phyloP scores from a whole-genome alignment of 2,113 vertebrate species.

The Oriolus oriolus region DNA sequence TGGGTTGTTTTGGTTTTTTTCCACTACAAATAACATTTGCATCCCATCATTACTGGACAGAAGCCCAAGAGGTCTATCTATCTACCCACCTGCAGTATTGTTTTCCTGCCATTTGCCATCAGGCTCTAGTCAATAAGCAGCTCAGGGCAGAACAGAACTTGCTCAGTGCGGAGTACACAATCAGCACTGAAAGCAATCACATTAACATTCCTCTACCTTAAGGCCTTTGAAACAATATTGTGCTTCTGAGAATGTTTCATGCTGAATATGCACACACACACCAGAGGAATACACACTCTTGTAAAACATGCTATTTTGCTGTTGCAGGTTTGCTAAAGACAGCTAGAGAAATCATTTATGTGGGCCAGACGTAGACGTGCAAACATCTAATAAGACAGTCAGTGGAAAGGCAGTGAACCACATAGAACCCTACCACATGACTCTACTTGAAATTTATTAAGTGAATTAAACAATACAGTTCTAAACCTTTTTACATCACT shows the following conservation, averaged over 20 bases:
- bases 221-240: not conserved
- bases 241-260: not conserved
- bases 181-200: not conserved
- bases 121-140: not conserved
- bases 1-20: not conserved
- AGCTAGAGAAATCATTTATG: not conserved
- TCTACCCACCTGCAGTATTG: not conserved
- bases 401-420: not conserved
- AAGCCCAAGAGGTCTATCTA: not conserved
- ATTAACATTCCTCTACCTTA: not conserved
- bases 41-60: not conserved
- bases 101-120: slow-evolving; percentile 13
- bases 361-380: not conserved
- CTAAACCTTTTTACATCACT: slow-evolving; percentile 57
- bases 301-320: not conserved
- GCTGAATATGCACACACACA: not conserved
- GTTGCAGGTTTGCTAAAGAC: not conserved
- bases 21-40: not conserved
- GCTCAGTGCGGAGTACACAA: not conserved
- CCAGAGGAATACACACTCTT: not conserved
- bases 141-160: not conserved
- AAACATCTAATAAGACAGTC: not conserved
- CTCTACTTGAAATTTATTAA: slow-evolving; percentile 28
- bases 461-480: slow-evolving; percentile 55
- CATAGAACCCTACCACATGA: not conserved